Evolutionary conservation across 2,113 vertebrate species (phyloP), one percentile per base, ranked within the genome.

Genomic region (Rissa tridactyla): DNA sequence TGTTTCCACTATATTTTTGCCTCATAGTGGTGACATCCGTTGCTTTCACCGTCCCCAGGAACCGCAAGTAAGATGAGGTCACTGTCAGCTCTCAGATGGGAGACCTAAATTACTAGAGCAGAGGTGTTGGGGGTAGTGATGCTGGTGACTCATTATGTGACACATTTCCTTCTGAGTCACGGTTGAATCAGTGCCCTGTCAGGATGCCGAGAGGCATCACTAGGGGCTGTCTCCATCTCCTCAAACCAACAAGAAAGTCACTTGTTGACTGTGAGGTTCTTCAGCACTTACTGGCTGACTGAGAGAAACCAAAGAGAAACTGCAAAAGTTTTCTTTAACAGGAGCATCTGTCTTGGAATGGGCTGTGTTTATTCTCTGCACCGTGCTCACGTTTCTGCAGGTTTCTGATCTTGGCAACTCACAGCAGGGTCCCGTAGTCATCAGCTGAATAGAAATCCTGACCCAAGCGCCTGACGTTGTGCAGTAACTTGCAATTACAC

Each of bases 151-250:
- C 86, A 88, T 44, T 54, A 27, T 1, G 26, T 84, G 95, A 94
- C 86, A 96, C 80, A 75, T 94, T 93, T 93, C 72, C 80, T 94
- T 92, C 55, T 95, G 92, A 95, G 88, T 86, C 88, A 83, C 0
- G 1, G 42, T 6, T 78, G 55, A 92, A 88, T 92, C 90, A 57
- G 25, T 73, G 76, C 18, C 47, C 72, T 5, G 3, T 68, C 73
- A 64, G 55, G 77, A 86, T 42, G 40, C 72, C 5, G 26, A 78
- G 46, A 76, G 49, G 26, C 51, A 77, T 73, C 8, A 1, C 11
- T 34, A 64, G 32, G 34, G 26, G 7, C 42, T 83, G 76, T 58
- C 10, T 90, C 49, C 1, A 0, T 55, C 60, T 92, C 64, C 80
- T 64, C 26, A 82, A 88, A 83, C 68, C 47, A 77, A 32, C 46